These are phyloP conservation scores for Lacerta agilis DNA, from an alignment of 2,797 vertebrate species.

Conservation along the genomic window DNA sequence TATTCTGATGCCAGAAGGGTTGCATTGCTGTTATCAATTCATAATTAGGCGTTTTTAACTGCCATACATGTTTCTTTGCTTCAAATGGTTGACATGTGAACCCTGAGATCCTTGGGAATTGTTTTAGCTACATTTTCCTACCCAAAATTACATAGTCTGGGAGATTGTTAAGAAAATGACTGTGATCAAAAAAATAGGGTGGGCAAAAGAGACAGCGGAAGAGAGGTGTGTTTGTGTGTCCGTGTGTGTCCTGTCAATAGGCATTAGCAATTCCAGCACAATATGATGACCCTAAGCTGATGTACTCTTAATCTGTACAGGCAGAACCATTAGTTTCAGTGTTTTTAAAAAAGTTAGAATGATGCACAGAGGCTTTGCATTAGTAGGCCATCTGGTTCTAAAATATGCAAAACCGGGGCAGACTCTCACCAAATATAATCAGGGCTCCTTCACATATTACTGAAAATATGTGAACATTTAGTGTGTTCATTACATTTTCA, in stretches of 20 bases:
- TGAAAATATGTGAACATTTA: background rate
- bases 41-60: background rate
- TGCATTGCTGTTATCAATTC: background rate
- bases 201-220: too few species aligned
- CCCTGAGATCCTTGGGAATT: background rate
- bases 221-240: too few species aligned
- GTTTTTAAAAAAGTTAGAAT: background rate
- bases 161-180: background rate
- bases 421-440: background rate
- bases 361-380: background rate
- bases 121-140: background rate
- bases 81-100: background rate
- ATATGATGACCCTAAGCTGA: too few species aligned
- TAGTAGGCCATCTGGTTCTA: background rate
- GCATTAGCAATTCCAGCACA: too few species aligned
- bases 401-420: background rate
- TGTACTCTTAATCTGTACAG: background rate
- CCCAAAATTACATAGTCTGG: background rate
- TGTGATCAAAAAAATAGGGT: too few species aligned
- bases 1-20: background rate
- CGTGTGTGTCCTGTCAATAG: too few species aligned
- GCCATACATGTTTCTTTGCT: background rate
- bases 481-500: background rate
- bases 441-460: background rate
- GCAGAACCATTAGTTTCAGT: background rate